Evolutionary conservation across 2,888 invertebrate genomes (phyloP).

Genomic region (Perdita meconis): DNA sequence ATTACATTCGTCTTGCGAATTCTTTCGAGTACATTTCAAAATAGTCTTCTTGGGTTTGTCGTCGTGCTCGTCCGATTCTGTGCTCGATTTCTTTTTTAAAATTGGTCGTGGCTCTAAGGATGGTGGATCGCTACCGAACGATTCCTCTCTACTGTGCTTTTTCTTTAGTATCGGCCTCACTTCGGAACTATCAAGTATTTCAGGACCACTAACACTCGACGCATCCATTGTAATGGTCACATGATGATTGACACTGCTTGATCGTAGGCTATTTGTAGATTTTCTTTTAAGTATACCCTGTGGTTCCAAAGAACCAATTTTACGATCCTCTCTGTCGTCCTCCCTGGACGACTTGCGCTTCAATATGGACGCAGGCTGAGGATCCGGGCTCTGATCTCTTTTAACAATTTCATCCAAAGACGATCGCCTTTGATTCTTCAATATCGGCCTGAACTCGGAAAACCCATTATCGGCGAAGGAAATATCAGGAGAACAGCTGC

Average conservation of each 20-base stretch:
- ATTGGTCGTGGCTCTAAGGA: constrained; percentile 87
- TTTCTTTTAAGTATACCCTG: constrained; percentile 93
- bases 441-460: constrained; percentile 87
- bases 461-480: constrained; percentile 86
- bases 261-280: constrained; percentile 87
- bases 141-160: constrained; percentile 90
- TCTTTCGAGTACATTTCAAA: constrained; percentile 89
- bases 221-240: constrained; percentile 89
- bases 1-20: constrained; percentile 87
- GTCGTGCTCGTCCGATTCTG: constrained; percentile 90
- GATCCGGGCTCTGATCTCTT: constrained; percentile 88
- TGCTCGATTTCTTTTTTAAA: constrained; percentile 93
- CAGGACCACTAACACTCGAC: constrained; percentile 84
- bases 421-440: constrained; percentile 89
- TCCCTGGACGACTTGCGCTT: constrained; percentile 89
- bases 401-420: constrained; percentile 89
- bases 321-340: constrained; percentile 86
- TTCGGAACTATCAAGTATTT: constrained; percentile 84
- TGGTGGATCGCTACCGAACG: constrained; percentile 76
- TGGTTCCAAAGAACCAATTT: constrained; percentile 88
- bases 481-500: constrained; percentile 90
- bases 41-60: constrained; percentile 91
- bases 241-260: constrained; percentile 87
- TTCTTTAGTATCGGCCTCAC: constrained; percentile 93
- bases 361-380: constrained; percentile 87